Base-by-base conservation (phyloP, 2,797 vertebrate species). In the Pseudochaenichthys georgianus region DNA sequence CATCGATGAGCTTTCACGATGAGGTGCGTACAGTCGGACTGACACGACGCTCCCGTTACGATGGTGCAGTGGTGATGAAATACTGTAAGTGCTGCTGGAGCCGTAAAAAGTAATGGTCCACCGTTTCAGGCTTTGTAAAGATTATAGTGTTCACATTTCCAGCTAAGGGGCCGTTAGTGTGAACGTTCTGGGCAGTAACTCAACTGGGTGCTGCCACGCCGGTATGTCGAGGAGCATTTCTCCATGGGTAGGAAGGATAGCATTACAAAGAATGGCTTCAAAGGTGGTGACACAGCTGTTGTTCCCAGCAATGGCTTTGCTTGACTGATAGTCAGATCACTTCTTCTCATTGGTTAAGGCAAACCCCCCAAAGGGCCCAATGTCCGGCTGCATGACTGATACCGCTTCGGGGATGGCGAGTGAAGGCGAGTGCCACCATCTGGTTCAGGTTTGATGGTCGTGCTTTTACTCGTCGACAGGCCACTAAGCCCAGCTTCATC, bases 1-100 rank as follows among this genome's bases (percentile, higher is more conserved):
- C 42, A 64, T 58, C 54, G 65, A 42, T 70, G 62, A 66, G 64
- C 58, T 77, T 71, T 63, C 19, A 83, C 69, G 59, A 31, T 23
- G 78, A 65, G 52, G 31, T 50, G 63, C 48, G 50, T 60, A 60
- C 62, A 60, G 64, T 54, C 46, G 48, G 68, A 63, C 41, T 31
- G 67, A 64, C 23, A 52, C 51, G 66, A 23, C 5, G 0, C 38
- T 43, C 50, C 12, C 8, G 58, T 61, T 69, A 73, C 41, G 43
- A 19, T 60, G 38, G 11, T 55, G 55, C 55, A 51, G 53, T 66
- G 67, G 11, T 77, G 48, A 82, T 80, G 46, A 62, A n/a, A 13
- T 28, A 34, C 28, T 67, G 64, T 80, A 70, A 73, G 65, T 19
- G 57, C 38, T 28, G 28, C 9, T 16, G 43, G 19, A 34, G 69